Evolutionary conservation across 2,888 invertebrate genomes (phyloP), one percentile per base, ranked within the genome.

Genomic region (Plebejus melissa): DNA sequence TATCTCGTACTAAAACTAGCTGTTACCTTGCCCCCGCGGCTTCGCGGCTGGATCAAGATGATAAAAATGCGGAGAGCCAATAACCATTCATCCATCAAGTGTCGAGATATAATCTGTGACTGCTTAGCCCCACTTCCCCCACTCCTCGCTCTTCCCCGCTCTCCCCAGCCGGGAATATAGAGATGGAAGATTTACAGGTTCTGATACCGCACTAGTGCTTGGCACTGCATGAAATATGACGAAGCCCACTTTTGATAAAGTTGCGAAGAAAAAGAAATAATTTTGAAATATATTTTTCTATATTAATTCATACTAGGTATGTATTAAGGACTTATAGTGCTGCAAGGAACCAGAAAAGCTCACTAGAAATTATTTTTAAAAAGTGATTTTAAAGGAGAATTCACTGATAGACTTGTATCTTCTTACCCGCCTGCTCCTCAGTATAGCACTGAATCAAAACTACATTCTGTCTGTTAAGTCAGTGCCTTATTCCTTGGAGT

Each of bases 51-150:
- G 92, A 93, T 92, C 92, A 93, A 94, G 93, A 94, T 93, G 94
- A 94, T 94, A 94, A 94, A 94, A 94, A 94, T 94, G 94, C 94
- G 94, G 94, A 94, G 94, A 95, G 95, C 95, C 95, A 95, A 96
- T 96, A 96, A 95, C 96, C 95, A 96, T 95, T 96, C 96, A 96
- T 96, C 96, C 95, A 96, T 96, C 96, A 96, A 93, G 94, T 94
- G 95, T 95, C 95, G 94, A 94, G 95, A 95, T 94, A 94, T 95
- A 95, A 95, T 95, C 95, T 95, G 88, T 90, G 92, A 90, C 90
- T 90, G 90, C 93, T 93, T 90, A 91, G 90, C 90, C 88, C 86
- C 83, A 85, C 85, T 84, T 87, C 81, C 86, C 83, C 86, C 85
- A 84, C 86, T 82, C 86, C 46, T 82, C 86, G 90, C 90, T 13